Conservation (phyloP, 1,140 invertebrate species). For the Aethina tumida region DNA sequence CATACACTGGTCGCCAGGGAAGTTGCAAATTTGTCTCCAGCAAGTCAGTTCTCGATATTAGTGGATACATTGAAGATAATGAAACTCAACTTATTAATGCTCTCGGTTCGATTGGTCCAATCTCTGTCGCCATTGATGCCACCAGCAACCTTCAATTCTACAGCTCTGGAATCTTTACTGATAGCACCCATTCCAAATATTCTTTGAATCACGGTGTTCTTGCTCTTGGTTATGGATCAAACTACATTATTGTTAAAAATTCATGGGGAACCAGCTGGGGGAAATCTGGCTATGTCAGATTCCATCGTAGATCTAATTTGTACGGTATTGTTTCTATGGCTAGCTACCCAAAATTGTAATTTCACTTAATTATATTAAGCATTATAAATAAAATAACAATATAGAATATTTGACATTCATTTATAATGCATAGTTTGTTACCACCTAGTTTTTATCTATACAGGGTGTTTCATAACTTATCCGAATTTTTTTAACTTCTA, state of each 20-base stretch:
- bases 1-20: constrained; percentile 40
- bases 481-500: too few species aligned
- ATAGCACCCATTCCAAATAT: constrained; percentile 22
- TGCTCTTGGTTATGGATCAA: constrained; percentile 76
- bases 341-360: too few species aligned
- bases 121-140: constrained; percentile 87
- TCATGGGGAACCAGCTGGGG: constrained; percentile 48
- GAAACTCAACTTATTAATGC: constrained; percentile 56
- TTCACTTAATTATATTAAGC: too few species aligned
- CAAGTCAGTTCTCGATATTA: constrained; percentile 23
- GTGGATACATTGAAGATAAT: constrained; percentile 42
- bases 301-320: too few species aligned
- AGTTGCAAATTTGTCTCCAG: constrained; percentile 6
- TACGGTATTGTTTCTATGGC: too few species aligned
- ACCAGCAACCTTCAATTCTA: constrained; percentile 38
- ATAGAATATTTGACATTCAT: too few species aligned
- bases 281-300: constrained; percentile 50
- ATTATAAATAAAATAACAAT: too few species aligned
- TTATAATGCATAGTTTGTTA: too few species aligned
- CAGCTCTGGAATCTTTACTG: constrained; percentile 51
- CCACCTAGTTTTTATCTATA: too few species aligned
- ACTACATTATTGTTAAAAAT: too few species aligned
- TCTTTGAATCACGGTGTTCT: constrained; percentile 70
- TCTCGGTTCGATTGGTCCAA: constrained; percentile 71
- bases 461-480: too few species aligned